phyloP scores from a whole-genome alignment of 2,797 vertebrate genomes.

The Pachyuromys duprasi region DNA sequence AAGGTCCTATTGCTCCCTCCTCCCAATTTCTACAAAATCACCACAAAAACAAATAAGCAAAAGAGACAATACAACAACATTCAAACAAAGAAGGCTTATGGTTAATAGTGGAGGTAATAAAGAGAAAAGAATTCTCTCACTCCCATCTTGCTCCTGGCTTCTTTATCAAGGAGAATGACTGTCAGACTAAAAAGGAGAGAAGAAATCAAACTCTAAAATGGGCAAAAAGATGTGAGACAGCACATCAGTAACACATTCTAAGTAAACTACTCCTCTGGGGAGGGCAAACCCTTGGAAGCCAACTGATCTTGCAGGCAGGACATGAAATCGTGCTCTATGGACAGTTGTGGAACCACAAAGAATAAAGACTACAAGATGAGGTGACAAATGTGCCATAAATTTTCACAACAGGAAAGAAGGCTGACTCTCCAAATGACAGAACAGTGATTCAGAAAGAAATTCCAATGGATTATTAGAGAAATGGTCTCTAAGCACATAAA shows the following conservation, averaged over 20 bases:
- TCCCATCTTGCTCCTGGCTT: conserved; percentile 53
- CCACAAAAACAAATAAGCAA: conserved; percentile 62
- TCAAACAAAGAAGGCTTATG: conserved; percentile 54
- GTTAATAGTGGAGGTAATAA: conserved; percentile 49
- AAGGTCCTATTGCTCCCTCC: neutral
- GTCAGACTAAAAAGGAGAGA: conserved; percentile 51
- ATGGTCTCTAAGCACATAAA: conserved; percentile 53
- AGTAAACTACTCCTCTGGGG: conserved; percentile 26
- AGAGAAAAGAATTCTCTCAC: conserved; percentile 60
- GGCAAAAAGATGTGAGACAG: conserved; percentile 66
- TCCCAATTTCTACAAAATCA: conserved; percentile 48
- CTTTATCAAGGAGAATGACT: conserved; percentile 65
- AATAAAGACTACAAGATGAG: conserved; percentile 74
- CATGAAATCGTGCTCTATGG: conserved; percentile 26
- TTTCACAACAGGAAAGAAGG: conserved; percentile 58
- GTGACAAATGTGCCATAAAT: conserved; percentile 32
- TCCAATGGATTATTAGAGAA: conserved; percentile 60
- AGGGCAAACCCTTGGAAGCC: conserved; percentile 62
- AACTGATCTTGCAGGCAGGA: conserved; percentile 32
- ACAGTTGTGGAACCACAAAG: conserved; percentile 58
- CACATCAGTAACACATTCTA: conserved; percentile 36
- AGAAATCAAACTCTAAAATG: conserved; percentile 73
- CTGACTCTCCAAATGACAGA: conserved; percentile 63
- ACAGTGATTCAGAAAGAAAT: conserved; percentile 66
- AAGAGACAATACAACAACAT: conserved; percentile 45